Base-by-base conservation (phyloP, 2,888 invertebrate genomes). In the Dolomedes plantarius region DNA sequence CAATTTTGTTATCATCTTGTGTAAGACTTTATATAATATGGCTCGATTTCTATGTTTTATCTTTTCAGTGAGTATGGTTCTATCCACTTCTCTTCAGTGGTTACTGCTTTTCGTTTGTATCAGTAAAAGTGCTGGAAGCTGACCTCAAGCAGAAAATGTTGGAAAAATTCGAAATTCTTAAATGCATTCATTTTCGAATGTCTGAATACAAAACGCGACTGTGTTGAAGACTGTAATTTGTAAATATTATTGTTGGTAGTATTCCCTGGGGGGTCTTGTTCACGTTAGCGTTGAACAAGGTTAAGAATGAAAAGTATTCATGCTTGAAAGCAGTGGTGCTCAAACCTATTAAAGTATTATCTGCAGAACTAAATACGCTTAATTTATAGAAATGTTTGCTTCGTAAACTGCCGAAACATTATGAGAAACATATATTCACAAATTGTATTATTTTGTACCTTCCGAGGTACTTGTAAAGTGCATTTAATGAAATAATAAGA, bases 181-280 rank as follows among this genome's bases (percentile, higher is more conserved):
- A 78, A 78, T 28, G 28, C 77, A 69, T 78, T 78, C 77, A 78
- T 78, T 78, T 62, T 78, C 50, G 68, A 78, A 78, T 78, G 69
- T 69, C 32, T 50, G 41, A 46, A 41, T 76, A 76, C 67, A 67
- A 76, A 76, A 46, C 76, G 36, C 39, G 13, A 32, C 68, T 69
- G 56, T 78, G 76, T 56, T 56, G 32, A 36, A 13, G 41, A 56
- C 19, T 62, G 50, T 67, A 68, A 62, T 69, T 39, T 78, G 69
- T 78, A 78, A 69, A 78, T 69, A 78, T 23, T 39, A 19, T 56
- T 36, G 32, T 56, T 68, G 6, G 65, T 78, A 78, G 69, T 11
- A 9, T 11, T 16, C 46, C 32, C 27, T 19, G 46, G 41, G 32
- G 28, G 28, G n/a, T 78, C 41, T 68, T 65, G 46, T 69, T 36